Percentiles rank a stretch among this genome's conserved stretches.
Conservation (phyloP, 2,113 vertebrate species). For the Natator depressus region DNA sequence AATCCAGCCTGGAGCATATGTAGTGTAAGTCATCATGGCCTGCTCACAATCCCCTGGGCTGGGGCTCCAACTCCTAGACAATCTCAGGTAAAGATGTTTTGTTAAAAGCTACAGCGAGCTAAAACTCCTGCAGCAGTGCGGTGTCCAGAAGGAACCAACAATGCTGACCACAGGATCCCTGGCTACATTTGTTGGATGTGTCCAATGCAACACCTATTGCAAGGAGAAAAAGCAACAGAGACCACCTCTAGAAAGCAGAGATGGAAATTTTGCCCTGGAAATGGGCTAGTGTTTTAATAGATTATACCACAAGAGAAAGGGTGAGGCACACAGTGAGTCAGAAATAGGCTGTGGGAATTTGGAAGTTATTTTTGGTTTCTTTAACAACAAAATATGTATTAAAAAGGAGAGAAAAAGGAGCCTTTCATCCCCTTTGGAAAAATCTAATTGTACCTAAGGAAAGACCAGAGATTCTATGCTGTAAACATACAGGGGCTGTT, state of each 20-base stretch:
- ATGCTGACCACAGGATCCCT: neutral
- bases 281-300: neutral
- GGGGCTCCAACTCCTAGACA: neutral
- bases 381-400: neutral
- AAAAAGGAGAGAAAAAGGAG: neutral
- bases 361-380: neutral
- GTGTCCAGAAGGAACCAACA: neutral
- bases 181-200: neutral
- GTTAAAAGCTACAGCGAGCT: neutral
- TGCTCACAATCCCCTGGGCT: neutral
- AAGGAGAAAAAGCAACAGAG: neutral
- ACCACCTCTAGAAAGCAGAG: neutral
- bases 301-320: neutral
- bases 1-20: too few relatives aligned
- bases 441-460: neutral
- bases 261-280: neutral
- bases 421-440: neutral
- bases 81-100: neutral
- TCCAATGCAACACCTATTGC: neutral
- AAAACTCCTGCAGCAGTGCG: neutral
- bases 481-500: neutral
- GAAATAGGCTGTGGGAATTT: neutral
- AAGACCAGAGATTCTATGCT: neutral
- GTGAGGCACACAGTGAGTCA: neutral
- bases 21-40: neutral